phyloP scores from a whole-genome alignment of 2,797 vertebrate species.

The Pygocentrus nattereri region DNA sequence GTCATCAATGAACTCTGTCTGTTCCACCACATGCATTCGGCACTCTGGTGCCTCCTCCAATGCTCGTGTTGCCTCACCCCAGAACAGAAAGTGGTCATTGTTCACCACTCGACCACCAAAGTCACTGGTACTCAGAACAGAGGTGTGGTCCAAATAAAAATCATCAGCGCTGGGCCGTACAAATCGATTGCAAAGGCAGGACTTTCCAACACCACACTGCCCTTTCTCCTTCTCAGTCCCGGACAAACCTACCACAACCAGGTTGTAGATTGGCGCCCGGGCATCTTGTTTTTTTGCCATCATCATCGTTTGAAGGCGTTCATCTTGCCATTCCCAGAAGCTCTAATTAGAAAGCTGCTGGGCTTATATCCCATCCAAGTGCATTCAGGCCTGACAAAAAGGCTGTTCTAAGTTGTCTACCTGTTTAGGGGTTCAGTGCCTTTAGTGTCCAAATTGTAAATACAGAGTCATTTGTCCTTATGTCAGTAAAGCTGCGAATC shows the following conservation, averaged over 20 bases:
- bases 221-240: conserved; percentile 99
- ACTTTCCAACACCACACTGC: conserved; percentile 97
- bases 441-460: conserved; percentile 35
- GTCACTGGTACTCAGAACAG: conserved; percentile 98
- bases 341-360: conserved; percentile 75
- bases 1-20: conserved; percentile 98
- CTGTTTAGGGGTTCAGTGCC: conserved; percentile 11
- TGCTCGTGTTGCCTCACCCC: conserved; percentile 89
- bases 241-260: conserved; percentile 95
- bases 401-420: conserved; percentile 16
- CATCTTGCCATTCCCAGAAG: conserved; percentile 89
- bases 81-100: conserved; percentile 98
- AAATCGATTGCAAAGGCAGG: conserved; percentile 96
- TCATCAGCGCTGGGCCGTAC: conserved; percentile 94
- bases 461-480: conserved; percentile 39
- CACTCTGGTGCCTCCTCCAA: conserved; percentile 93
- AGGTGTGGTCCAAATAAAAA: conserved; percentile 96
- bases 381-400: conserved; percentile 40
- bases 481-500: conserved; percentile 2
- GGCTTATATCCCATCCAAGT: conserved; percentile 53
- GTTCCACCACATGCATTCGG: conserved; percentile 93
- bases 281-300: conserved; percentile 99
- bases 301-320: conserved; percentile 85
- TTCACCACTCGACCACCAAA: conserved; percentile 97
- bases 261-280: conserved; percentile 93